A percentile compares a stretch with the other conserved stretches of the same genome.
Evolutionary conservation across 2,888 invertebrate species (phyloP).

Genomic region (Agapostemon virescens): DNA sequence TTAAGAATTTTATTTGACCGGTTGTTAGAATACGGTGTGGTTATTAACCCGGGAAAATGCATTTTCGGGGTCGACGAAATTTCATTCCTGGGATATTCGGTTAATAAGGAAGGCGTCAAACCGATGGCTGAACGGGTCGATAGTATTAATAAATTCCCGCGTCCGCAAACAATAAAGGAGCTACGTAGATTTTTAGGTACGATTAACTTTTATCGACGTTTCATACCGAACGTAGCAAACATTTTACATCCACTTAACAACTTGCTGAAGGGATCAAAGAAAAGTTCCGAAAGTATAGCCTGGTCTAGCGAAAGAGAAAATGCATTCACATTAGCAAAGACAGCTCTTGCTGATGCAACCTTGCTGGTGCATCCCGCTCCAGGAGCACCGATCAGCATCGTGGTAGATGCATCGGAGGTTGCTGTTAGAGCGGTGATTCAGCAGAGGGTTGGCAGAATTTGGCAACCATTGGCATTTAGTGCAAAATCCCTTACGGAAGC

Average conservation of each 20-base stretch:
- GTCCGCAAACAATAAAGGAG: not conserved
- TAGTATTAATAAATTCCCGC: not conserved
- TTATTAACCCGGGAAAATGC: constrained; percentile 3
- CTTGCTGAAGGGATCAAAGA: too few species aligned
- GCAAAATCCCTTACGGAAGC: not conserved
- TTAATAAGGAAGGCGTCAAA: not conserved
- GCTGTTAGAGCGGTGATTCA: constrained; percentile 46
- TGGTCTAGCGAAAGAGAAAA: constrained; percentile 37
- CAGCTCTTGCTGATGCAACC: constrained; percentile 27
- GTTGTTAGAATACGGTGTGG: not conserved
- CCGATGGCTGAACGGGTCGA: not conserved
- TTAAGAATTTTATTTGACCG: not conserved
- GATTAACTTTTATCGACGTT: too few species aligned
- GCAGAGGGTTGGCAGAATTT: constrained; percentile 12
- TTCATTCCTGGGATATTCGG: not conserved
- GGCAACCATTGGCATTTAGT: constrained; percentile 29
- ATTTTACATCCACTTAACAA: too few species aligned
- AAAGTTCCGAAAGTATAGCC: constrained; percentile 36
- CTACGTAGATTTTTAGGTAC: too few species aligned
- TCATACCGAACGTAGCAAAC: too few species aligned
- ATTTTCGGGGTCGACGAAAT: not conserved
- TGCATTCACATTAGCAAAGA: constrained; percentile 51
- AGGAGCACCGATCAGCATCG: constrained; percentile 46
- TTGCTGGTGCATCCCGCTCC: constrained; percentile 49
- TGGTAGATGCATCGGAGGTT: not conserved